A percentile compares a stretch with the other conserved stretches of the same genome.
Conservation (phyloP, 2,113 vertebrate genomes). For the Gymnobelideus leadbeateri region DNA sequence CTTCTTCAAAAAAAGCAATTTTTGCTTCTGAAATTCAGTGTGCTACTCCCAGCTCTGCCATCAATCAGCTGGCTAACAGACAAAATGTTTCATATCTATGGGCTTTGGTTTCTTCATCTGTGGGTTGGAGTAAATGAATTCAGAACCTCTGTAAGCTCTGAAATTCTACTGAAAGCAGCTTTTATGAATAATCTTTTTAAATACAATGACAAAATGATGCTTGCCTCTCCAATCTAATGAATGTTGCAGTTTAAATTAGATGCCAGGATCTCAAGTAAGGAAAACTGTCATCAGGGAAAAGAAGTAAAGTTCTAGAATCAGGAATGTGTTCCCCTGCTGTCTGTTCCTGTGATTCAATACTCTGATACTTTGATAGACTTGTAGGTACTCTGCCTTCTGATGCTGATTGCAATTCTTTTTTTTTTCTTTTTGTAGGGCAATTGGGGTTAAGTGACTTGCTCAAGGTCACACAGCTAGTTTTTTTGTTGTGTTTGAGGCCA, state of each 20-base stretch:
- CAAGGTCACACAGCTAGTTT: no score
- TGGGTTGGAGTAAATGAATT: background rate
- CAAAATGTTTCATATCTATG: background rate
- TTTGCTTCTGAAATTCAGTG: slow-evolving; percentile 33
- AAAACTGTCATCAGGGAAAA: background rate
- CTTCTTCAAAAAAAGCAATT: slow-evolving; percentile 37
- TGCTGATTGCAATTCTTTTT: background rate
- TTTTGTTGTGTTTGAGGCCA: no score
- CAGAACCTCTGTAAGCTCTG: background rate
- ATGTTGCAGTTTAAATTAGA: slow-evolving; percentile 2
- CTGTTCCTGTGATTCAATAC: background rate
- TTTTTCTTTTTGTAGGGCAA: background rate
- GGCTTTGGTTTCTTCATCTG: background rate
- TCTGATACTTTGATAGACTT: background rate
- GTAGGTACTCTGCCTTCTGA: background rate
- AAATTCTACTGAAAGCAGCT: background rate
- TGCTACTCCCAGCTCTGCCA: background rate
- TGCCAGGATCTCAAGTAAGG: slow-evolving; percentile 3
- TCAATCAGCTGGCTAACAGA: background rate
- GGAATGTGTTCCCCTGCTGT: background rate
- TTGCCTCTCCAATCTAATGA: background rate
- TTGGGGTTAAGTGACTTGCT: no score
- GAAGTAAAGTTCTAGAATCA: background rate
- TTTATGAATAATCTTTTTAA: background rate
- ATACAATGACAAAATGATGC: background rate